Conservation (phyloP, 2,797 vertebrate genomes). For the Pelochelys cantorii region DNA sequence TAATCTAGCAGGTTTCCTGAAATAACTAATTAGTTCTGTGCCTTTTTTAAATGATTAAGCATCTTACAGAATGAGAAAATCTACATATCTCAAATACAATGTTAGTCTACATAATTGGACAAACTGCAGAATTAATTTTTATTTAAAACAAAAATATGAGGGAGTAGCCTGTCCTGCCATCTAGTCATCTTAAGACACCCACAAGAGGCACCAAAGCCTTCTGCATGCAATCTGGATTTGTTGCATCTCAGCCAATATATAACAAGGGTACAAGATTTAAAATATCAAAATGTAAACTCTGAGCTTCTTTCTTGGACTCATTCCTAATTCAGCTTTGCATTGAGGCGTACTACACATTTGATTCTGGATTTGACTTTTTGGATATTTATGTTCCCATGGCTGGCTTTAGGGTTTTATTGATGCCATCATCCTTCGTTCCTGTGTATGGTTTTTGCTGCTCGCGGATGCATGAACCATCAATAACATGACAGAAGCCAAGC, state of each 20-base stretch:
- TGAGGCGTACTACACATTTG: background rate
- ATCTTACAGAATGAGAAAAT: background rate
- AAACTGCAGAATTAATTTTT: background rate
- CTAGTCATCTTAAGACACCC: background rate
- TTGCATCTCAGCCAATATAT: background rate
- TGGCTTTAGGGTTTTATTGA: background rate
- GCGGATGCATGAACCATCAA: constrained; percentile 38
- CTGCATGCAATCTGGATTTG: background rate
- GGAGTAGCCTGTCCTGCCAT: background rate
- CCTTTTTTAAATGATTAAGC: background rate
- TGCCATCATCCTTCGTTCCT: background rate
- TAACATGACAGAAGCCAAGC: constrained; percentile 15
- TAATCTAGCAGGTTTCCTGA: background rate
- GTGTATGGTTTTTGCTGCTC: background rate
- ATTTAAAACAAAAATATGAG: constrained; percentile 34
- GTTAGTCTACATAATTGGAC: background rate
- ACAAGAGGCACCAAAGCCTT: background rate
- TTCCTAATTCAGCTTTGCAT: constrained; percentile 20
- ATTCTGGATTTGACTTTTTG: constrained; percentile 6
- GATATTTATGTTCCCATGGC: background rate
- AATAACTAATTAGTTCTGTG: constrained; percentile 7
- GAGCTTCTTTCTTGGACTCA: background rate
- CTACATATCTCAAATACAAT: background rate
- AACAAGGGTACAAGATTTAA: background rate
- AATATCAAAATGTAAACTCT: background rate